Percentiles rank a stretch among this genome's conserved stretches.
Conservation (phyloP, 2,113 vertebrate species). For the Notothenia rossii region DNA sequence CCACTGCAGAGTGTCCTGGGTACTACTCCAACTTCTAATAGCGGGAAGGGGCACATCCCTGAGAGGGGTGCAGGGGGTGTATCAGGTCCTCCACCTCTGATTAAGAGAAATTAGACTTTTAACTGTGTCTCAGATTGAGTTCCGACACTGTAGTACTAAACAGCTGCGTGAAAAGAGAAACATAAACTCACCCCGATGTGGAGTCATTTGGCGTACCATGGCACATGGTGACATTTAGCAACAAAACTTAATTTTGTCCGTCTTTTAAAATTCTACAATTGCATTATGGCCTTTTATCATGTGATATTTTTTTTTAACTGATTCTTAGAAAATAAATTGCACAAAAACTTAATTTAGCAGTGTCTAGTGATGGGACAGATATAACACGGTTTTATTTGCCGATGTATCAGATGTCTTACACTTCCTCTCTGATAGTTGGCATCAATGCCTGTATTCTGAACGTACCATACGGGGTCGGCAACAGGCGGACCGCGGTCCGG, state of each 20-base stretch:
- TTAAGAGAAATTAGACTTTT: conserved; percentile 3
- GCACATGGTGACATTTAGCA: background rate
- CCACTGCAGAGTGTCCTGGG: background rate
- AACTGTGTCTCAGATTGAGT: conserved; percentile 23
- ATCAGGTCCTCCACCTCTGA: conserved; percentile 31
- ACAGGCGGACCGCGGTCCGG: too few species aligned
- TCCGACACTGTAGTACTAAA: conserved; percentile 24
- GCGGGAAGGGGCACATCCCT: conserved; percentile 14
- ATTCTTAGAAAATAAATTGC: background rate
- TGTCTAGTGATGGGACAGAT: too few species aligned
- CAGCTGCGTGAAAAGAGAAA: conserved; percentile 44
- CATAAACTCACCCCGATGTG: background rate
- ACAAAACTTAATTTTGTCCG: background rate
- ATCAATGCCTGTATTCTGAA: background rate
- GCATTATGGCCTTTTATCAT: background rate
- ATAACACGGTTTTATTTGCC: background rate
- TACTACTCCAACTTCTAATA: conserved; percentile 10
- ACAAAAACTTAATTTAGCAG: background rate
- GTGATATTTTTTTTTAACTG: background rate
- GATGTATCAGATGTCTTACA: conserved; percentile 1
- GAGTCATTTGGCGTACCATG: background rate
- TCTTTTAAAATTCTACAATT: background rate
- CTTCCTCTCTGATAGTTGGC: background rate
- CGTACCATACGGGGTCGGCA: too few species aligned
- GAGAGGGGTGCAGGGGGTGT: conserved; percentile 15